phyloP scores from a whole-genome alignment of 1,140 invertebrate species.

The Lanistes nyassanus region DNA sequence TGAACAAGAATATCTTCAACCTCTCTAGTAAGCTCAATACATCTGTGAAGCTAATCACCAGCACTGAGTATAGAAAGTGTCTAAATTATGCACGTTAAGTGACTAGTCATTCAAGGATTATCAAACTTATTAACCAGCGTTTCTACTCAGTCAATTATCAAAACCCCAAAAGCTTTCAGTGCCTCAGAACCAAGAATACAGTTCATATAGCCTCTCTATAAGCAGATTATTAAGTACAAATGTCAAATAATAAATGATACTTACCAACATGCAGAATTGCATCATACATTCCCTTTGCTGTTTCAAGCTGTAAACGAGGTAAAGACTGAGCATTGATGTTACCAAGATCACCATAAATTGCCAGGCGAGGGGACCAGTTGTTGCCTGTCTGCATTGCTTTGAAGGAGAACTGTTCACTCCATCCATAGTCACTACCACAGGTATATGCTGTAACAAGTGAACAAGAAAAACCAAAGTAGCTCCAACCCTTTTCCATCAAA shows the following conservation, averaged over 20 bases:
- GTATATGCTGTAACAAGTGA: slow-evolving; percentile 23
- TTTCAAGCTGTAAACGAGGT: slow-evolving; percentile 64
- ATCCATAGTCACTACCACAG: slow-evolving; percentile 34
- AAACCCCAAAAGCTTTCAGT: neutral
- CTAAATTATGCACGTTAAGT: neutral
- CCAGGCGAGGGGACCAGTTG: slow-evolving; percentile 81
- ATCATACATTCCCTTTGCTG: slow-evolving; percentile 77
- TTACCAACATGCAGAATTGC: slow-evolving; percentile 86
- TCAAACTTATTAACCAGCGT: no score
- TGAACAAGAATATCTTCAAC: neutral
- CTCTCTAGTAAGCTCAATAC: neutral
- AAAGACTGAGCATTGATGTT: slow-evolving; percentile 85
- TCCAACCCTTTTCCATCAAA: neutral
- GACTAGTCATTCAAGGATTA: neutral
- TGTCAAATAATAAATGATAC: no score
- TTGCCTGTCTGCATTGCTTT: slow-evolving; percentile 36
- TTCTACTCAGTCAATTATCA: neutral
- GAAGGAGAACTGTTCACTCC: slow-evolving; percentile 37
- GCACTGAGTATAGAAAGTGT: neutral
- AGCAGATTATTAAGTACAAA: no score
- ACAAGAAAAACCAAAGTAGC: neutral
- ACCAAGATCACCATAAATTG: slow-evolving; percentile 91
- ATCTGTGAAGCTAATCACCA: neutral
- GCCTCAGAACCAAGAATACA: no score
- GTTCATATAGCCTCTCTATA: no score